A percentile compares a stretch with the other conserved stretches of the same genome.
Conservation (phyloP, 2,797 vertebrate genomes). For the Ispidina picta region DNA sequence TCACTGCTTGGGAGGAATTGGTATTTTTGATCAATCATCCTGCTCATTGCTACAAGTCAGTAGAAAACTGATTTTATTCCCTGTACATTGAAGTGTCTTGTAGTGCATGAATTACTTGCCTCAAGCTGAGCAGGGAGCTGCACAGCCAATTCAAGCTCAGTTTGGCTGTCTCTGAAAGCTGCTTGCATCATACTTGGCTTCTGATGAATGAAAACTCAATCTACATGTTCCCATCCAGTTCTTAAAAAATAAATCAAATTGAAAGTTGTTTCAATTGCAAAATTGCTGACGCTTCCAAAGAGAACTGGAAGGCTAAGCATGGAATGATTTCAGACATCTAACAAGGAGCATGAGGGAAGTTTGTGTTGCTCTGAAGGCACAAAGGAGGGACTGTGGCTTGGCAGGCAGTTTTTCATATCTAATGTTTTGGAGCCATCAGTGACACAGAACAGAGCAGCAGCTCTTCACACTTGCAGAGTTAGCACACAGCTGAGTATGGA, state of each 20-base stretch:
- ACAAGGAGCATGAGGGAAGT: neutral
- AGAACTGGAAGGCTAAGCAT: neutral
- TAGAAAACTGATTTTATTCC: neutral
- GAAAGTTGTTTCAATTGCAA: neutral
- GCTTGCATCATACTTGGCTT: neutral
- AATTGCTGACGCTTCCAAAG: constrained; percentile 14
- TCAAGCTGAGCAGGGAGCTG: neutral
- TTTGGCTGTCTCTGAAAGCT: neutral
- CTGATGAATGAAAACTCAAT: constrained; percentile 14
- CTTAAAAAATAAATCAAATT: neutral
- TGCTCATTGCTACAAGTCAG: neutral
- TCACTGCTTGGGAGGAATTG: neutral
- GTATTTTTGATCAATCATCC: neutral
- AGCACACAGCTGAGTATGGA: fast-evolving
- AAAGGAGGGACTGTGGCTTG: neutral
- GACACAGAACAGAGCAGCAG: neutral
- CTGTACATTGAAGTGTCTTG: neutral
- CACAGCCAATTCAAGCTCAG: neutral
- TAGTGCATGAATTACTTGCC: neutral
- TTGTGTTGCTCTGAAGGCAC: neutral
- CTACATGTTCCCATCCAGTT: neutral
- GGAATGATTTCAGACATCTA: neutral
- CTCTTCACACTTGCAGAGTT: neutral
- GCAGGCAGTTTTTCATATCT: neutral
- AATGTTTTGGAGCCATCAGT: neutral